Evolutionary conservation across 1,140 invertebrate genomes (phyloP).

Genomic region (Neodiprion pinetum): DNA sequence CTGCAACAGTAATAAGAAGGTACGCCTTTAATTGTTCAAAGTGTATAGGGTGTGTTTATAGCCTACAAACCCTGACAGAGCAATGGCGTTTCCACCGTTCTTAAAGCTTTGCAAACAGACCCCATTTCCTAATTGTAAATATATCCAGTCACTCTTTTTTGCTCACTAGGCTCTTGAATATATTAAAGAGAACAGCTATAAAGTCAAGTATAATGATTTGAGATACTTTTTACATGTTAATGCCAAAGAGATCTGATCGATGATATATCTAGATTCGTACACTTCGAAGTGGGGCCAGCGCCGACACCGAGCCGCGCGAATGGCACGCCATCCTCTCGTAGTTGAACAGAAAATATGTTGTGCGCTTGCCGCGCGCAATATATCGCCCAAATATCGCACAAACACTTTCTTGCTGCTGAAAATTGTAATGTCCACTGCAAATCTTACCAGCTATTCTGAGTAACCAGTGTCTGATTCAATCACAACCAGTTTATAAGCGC

Average conservation of each 20-base stretch:
- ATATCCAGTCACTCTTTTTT: too few relatives aligned
- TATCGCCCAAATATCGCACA: too few relatives aligned
- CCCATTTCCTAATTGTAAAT: slow-evolving; percentile 8
- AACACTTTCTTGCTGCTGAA: too few relatives aligned
- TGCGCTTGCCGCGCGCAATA: too few relatives aligned
- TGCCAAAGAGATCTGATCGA: slow-evolving; percentile 16
- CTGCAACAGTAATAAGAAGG: slow-evolving; percentile 46
- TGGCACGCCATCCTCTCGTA: slow-evolving; percentile 47
- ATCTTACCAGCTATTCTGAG: too few relatives aligned
- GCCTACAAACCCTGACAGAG: slow-evolving; percentile 56
- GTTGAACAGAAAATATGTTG: background rate
- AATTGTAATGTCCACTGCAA: too few relatives aligned
- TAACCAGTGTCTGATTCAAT: too few relatives aligned
- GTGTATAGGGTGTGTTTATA: slow-evolving; percentile 49
- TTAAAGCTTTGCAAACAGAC: slow-evolving; percentile 14
- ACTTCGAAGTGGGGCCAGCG: slow-evolving; percentile 32
- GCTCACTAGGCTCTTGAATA: too few relatives aligned
- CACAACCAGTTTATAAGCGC: too few relatives aligned
- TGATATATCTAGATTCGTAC: slow-evolving; percentile 24
- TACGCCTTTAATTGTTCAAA: slow-evolving; percentile 31
- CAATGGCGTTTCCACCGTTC: slow-evolving; percentile 39
- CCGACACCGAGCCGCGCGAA: slow-evolving; percentile 33
- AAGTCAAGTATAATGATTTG: background rate
- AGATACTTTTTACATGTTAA: background rate
- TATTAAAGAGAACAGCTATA: too few relatives aligned